phyloP scores from a whole-genome alignment of 2,113 vertebrate species.

The Tretioscincus oriximinensis region DNA sequence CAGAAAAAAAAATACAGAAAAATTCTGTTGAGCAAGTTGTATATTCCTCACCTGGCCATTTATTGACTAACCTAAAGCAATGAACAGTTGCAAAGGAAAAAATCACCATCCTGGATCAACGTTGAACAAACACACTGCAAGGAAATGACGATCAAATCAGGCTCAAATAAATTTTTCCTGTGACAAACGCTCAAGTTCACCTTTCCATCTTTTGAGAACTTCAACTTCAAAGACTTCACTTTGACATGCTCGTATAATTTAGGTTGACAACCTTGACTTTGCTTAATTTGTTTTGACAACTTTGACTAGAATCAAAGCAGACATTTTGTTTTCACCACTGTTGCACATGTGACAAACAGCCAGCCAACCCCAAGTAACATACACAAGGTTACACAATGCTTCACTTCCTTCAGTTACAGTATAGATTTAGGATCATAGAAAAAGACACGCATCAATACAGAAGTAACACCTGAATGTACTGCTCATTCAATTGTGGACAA shows the following conservation, averaged over 20 bases:
- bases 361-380: conserved; percentile 14
- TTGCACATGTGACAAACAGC: conserved; percentile 22
- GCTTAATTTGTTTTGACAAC: conserved; percentile 21
- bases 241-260: conserved; percentile 14
- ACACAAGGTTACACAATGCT: conserved; percentile 9
- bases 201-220: conserved; percentile 25
- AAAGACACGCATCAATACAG: neutral
- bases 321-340: conserved; percentile 27
- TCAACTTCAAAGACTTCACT: conserved; percentile 24
- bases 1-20: neutral
- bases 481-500: neutral
- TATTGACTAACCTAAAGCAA: neutral
- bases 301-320: conserved; percentile 32
- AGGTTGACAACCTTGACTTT: conserved; percentile 21
- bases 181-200: conserved; percentile 29
- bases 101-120: neutral
- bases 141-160: conserved; percentile 7
- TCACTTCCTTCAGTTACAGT: neutral
- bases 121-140: conserved; percentile 2
- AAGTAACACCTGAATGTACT: neutral
- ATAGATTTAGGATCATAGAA: neutral
- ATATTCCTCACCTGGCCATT: neutral
- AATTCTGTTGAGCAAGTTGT: neutral
- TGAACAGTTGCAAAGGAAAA: neutral
- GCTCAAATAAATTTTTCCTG: neutral